Percentiles rank a stretch among this genome's conserved stretches.
phyloP scores from a whole-genome alignment of 2,797 vertebrate genomes.

The Liasis olivaceus region DNA sequence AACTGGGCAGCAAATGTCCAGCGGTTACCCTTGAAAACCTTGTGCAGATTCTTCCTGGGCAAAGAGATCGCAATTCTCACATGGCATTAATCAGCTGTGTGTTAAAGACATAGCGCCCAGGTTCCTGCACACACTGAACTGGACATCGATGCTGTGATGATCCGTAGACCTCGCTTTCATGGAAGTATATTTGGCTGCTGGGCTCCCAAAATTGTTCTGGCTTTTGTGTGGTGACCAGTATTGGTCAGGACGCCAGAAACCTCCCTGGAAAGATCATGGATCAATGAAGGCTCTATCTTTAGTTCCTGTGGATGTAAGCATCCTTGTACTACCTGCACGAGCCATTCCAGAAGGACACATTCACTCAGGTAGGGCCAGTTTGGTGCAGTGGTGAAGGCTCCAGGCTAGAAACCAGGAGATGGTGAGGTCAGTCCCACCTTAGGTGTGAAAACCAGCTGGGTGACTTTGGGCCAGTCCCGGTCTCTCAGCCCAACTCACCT shows the following conservation, averaged over 20 bases:
- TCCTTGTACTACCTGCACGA: background rate
- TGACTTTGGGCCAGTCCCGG: no score
- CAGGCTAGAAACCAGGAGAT: no score
- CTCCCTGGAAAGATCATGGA: background rate
- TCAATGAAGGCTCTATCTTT: background rate
- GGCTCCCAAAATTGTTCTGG: background rate
- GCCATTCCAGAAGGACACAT: no score
- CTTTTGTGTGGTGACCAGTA: rapidly evolving
- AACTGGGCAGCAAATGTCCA: background rate
- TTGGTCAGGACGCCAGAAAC: background rate
- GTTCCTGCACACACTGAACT: background rate
- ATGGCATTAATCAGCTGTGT: background rate
- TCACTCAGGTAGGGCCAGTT: no score
- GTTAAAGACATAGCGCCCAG: background rate
- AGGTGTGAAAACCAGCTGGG: no score
- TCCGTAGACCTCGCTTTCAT: background rate
- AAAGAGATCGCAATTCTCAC: no score
- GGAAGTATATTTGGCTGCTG: background rate
- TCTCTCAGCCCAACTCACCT: no score
- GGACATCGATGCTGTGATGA: background rate
- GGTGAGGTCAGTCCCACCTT: no score
- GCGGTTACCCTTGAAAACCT: background rate
- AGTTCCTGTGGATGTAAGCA: background rate
- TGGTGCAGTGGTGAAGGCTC: no score
- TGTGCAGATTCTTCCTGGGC: background rate